Conservation (phyloP, 2,113 vertebrate genomes). For the Odontesthes bonariensis region DNA sequence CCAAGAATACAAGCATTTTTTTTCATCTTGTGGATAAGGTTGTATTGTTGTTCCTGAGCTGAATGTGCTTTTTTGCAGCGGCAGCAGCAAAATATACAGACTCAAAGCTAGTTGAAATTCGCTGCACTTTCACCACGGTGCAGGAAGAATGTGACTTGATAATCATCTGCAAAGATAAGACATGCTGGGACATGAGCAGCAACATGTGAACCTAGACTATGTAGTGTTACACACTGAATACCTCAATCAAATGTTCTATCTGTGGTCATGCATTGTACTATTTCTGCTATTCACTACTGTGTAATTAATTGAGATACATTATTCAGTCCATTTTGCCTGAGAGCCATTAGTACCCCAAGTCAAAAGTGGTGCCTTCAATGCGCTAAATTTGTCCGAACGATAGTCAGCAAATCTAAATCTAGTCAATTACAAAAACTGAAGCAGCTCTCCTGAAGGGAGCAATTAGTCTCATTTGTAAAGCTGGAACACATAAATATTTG, state of each 20-base stretch:
- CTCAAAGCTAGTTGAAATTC: not conserved
- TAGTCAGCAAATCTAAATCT: not conserved
- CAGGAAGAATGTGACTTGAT: not conserved
- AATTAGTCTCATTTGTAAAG: conserved; percentile 15
- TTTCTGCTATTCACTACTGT: not conserved
- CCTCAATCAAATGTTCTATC: not conserved
- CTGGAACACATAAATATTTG: conserved; percentile 21
- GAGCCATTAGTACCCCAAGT: not conserved
- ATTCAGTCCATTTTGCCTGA: not conserved
- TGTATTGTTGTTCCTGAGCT: not conserved
- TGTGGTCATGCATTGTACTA: not conserved
- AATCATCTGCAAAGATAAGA: conserved; percentile 22
- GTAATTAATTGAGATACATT: not conserved
- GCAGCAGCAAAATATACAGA: not conserved
- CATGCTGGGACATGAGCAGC: conserved; percentile 17
- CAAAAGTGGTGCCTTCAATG: not conserved
- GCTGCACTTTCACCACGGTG: not conserved
- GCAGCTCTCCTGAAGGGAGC: conserved; percentile 10
- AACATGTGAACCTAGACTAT: not conserved
- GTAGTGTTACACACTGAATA: not conserved
- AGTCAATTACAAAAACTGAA: conserved; percentile 18
- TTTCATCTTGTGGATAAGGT: not conserved
- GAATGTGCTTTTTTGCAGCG: not conserved
- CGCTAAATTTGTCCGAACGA: not conserved
- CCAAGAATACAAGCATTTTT: conserved; percentile 3